Conservation (phyloP, 2,888 invertebrate species). For the Mesorhabditis spiculigera region DNA sequence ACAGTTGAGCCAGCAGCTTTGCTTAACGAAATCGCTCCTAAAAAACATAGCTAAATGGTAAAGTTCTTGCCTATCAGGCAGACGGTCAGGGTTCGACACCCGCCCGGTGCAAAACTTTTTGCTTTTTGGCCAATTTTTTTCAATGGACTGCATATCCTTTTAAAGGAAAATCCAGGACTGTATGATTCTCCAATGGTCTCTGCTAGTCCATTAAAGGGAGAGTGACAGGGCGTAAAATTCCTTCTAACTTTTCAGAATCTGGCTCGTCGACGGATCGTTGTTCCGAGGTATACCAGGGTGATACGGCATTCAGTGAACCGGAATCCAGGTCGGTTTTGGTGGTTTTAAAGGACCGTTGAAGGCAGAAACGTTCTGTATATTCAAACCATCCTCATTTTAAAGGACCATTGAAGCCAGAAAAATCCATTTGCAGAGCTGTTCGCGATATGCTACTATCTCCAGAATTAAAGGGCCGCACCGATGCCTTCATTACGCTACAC, state of each 20-base stretch:
- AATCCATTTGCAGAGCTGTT: slow-evolving; percentile 38
- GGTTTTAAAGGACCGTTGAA: background rate
- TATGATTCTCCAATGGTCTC: slow-evolving; percentile 16
- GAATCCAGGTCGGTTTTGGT: slow-evolving; percentile 34
- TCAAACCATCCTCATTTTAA: background rate
- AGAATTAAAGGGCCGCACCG: slow-evolving; percentile 46
- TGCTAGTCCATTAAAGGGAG: no score
- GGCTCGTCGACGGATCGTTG: slow-evolving; percentile 54
- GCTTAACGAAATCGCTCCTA: no score
- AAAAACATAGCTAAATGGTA: background rate
- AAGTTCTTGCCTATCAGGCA: background rate
- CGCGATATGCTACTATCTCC: slow-evolving; percentile 48
- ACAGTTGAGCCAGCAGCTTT: background rate
- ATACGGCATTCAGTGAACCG: slow-evolving; percentile 50
- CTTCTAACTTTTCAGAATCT: slow-evolving; percentile 19
- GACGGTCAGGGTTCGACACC: slow-evolving; percentile 51
- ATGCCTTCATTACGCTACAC: slow-evolving; percentile 57
- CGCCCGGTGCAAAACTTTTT: no score
- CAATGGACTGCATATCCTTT: no score
- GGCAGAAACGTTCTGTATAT: background rate
- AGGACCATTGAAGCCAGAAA: background rate
- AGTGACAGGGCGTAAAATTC: no score
- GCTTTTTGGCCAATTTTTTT: no score
- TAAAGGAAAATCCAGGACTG: no score
- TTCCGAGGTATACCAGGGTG: slow-evolving; percentile 56